Conservation (phyloP, 2,797 vertebrate species). For the Myotis findleyi region DNA sequence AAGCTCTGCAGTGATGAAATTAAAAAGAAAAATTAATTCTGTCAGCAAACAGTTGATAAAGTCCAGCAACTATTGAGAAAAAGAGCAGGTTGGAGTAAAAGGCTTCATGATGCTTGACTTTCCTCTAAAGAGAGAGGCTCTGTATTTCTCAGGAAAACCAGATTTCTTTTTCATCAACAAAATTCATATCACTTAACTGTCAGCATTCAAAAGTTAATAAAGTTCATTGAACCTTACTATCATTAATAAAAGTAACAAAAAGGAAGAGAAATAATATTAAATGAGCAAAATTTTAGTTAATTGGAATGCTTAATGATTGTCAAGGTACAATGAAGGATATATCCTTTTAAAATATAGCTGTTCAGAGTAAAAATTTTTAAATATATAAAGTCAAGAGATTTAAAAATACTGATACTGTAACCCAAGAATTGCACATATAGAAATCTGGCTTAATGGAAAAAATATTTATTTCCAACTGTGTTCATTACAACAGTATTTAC, state of each 20-base stretch:
- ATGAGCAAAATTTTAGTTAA: background rate
- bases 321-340: background rate
- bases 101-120: background rate
- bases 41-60: background rate
- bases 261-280: background rate
- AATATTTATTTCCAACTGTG: background rate
- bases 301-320: background rate
- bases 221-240: background rate
- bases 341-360: background rate
- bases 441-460: background rate
- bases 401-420: background rate
- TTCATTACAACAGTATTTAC: background rate
- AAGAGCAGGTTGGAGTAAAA: background rate
- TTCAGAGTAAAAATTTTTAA: slow-evolving; percentile 3
- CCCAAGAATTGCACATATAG: background rate
- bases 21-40: slow-evolving; percentile 21
- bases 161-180: background rate
- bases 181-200: background rate
- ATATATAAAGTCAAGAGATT: background rate
- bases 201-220: background rate
- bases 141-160: background rate
- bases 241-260: slow-evolving; percentile 26
- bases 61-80: background rate
- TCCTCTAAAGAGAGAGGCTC: background rate
- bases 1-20: background rate